Base-by-base conservation (phyloP, 1,140 invertebrate species). In the Leguminivora glycinivorella region DNA sequence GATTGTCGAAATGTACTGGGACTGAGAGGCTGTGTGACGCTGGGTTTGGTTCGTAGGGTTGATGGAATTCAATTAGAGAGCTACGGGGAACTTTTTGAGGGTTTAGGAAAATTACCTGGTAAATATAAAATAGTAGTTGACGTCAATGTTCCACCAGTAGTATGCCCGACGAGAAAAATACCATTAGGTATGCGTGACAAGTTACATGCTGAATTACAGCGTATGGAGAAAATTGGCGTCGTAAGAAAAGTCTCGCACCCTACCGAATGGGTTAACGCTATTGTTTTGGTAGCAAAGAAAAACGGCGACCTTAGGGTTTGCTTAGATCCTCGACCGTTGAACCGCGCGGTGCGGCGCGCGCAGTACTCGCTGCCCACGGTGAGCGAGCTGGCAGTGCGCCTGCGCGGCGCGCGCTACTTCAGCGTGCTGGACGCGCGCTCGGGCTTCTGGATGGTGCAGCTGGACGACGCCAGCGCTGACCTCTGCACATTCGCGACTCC, bases 1-100 rank as follows among this genome's bases (percentile, higher is more conserved):
- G 24, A 29, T 5, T 52, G 67, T 52, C 67, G 47, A 17, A 69
- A 69, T 43, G 17, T 69, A 52, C 43, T 69, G 3, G 67, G 67
- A 1, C 14, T 69, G 14, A 40, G 47, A 56, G 67, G 67, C 26
- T 52, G 40, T 31, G 19, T 70, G 10, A 43, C 52, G 26, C 22
- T 60, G 40, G 52, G 52, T n/a, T 25, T 58, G 12, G 14, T 58
- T 3, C 31, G 38, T 25, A 1, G 38, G 17, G 17, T 56, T 19
- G 17, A 19, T 19, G 5, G n/a, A 2, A 56, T 29, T 10, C 58
- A 63, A 26, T 5, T 29, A 7, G 31, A 63, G 9, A 63, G 5
- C 2, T 63, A 63, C 7, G 2, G n/a, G 0, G 47, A 56, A 19
- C 17, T 56, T 19, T 56, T 56, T 19, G 17, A 56, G 47, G 47